Evolutionary conservation across 2,113 vertebrate genomes (phyloP).

Genomic region (Progne subis): DNA sequence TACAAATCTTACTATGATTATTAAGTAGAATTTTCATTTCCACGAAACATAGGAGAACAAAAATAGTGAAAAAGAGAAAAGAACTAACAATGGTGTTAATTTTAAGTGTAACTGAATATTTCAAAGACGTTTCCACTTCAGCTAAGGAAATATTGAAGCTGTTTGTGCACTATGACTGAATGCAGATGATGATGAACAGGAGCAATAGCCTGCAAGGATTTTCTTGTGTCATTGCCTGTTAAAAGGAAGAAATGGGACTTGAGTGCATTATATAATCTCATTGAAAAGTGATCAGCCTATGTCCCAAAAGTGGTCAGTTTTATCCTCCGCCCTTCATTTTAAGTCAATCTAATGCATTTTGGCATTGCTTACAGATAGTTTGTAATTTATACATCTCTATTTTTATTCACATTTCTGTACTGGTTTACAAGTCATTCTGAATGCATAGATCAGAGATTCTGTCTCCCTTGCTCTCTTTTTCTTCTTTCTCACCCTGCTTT

Average conservation of each 20-base stretch:
- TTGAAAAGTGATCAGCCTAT: slow-evolving; percentile 9
- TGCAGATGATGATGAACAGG: background rate
- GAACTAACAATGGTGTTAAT: background rate
- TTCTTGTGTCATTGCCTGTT: slow-evolving; percentile 4
- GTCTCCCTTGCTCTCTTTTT: background rate
- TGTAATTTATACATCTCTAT: background rate
- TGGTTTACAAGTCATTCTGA: background rate
- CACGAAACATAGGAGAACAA: background rate
- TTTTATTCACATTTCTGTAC: background rate
- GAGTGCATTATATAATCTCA: background rate
- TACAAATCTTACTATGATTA: background rate
- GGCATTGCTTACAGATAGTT: background rate
- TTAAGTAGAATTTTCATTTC: background rate
- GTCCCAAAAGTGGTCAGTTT: background rate
- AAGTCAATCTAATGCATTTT: background rate
- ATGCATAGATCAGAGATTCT: background rate
- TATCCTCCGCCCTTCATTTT: background rate
- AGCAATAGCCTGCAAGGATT: background rate
- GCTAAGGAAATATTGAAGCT: background rate
- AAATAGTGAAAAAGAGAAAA: background rate
- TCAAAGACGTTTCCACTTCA: background rate
- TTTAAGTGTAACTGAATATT: background rate
- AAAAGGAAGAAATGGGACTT: background rate
- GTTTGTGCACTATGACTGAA: background rate
- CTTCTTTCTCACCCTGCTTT: background rate